phyloP scores from a whole-genome alignment of 1,140 invertebrate genomes.

The Hestina assimilis region DNA sequence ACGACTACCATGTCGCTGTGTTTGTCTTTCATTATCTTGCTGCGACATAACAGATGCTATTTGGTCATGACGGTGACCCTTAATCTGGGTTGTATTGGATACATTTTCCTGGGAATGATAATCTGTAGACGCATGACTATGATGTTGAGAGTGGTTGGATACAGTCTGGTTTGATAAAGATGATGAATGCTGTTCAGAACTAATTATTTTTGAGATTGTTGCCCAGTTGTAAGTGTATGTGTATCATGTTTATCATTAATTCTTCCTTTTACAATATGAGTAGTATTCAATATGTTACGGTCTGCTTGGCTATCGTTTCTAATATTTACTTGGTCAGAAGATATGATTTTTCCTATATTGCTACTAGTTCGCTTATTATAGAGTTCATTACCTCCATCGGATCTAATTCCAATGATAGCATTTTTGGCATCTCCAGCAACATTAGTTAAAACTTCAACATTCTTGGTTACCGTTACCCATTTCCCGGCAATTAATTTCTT shows the following conservation, averaged over 20 bases:
- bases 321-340: conserved; percentile 12
- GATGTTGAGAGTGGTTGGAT: conserved; percentile 17
- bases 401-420: conserved; percentile 21
- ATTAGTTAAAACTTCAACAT: conserved; percentile 56
- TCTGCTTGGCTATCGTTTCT: conserved; percentile 23
- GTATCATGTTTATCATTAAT: conserved; percentile 23
- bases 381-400: conserved; percentile 23
- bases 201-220: conserved; percentile 26
- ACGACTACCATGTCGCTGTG: conserved; percentile 13
- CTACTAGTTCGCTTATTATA: conserved; percentile 20
- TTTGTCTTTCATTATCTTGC: conserved; percentile 11
- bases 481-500: conserved; percentile 69
- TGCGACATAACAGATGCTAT: conserved; percentile 5
- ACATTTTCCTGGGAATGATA: conserved; percentile 17
- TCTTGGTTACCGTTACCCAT: conserved; percentile 64
- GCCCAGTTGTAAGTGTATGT: conserved; percentile 16
- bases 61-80: conserved; percentile 21
- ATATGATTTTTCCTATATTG: conserved; percentile 11
- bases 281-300: conserved; percentile 32
- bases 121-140: conserved; percentile 19
- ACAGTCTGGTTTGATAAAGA: conserved; percentile 19
- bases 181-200: conserved; percentile 25
- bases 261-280: conserved; percentile 32
- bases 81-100: not conserved
- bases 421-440: conserved; percentile 23